Percentiles rank a stretch among this genome's conserved stretches.
These are phyloP conservation scores for Ictalurus furcatus DNA, from an alignment of 2,113 vertebrate genomes.

Conservation along the genomic window DNA sequence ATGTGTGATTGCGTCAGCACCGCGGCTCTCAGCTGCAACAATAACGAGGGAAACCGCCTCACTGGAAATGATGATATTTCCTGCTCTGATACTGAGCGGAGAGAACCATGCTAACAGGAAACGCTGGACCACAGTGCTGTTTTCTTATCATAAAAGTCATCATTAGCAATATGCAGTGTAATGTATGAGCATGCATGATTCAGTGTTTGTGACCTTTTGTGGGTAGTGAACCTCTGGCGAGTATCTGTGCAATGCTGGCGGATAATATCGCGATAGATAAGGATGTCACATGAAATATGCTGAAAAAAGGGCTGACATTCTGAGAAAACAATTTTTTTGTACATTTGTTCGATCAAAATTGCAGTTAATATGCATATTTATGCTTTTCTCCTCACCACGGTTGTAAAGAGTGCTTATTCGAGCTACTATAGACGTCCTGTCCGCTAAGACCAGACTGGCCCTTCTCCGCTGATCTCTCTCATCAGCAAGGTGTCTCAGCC, in stretches of 20 bases:
- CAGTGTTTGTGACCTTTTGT: conserved; percentile 23
- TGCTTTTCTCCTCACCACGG: too few species aligned
- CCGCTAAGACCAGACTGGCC: too few species aligned
- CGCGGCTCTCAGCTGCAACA: conserved; percentile 54
- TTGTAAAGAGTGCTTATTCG: too few species aligned
- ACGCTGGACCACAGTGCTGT: conserved; percentile 8
- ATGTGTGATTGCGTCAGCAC: conserved; percentile 56
- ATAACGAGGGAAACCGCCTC: conserved; percentile 55
- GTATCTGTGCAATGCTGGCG: conserved; percentile 13
- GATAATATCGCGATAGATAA: background rate
- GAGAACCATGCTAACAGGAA: conserved; percentile 13
- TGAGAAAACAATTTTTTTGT: background rate
- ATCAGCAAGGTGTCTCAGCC: too few species aligned
- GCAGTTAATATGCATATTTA: background rate
- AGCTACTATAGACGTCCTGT: too few species aligned
- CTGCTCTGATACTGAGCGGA: conserved; percentile 60
- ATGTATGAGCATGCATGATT: background rate
- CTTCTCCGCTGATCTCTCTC: too few species aligned
- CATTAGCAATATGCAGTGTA: background rate
- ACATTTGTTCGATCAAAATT: background rate
- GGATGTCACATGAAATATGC: background rate
- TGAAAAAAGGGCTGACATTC: background rate
- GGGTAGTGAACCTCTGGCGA: background rate
- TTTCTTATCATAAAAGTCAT: conserved; percentile 45
- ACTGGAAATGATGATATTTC: conserved; percentile 65